Percentiles rank a stretch among this genome's conserved stretches.
Evolutionary conservation across 2,888 invertebrate genomes (phyloP).

Genomic region (Aricia artaxerxes): DNA sequence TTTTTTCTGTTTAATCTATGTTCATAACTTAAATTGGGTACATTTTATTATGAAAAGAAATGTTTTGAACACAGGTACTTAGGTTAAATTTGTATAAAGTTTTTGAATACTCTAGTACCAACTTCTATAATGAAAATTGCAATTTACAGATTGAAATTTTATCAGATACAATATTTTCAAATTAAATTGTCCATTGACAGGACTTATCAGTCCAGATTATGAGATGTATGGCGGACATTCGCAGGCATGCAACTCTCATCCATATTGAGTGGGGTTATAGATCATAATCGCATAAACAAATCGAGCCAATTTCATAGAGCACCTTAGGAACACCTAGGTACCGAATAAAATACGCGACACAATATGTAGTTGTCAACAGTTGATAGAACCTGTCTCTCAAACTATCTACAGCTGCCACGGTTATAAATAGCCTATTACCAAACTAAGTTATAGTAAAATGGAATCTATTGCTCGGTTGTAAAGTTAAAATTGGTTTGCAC

Average conservation of each 20-base stretch:
- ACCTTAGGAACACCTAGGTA: conserved; percentile 66
- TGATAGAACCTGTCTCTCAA: conserved; percentile 79
- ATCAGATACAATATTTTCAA: conserved; percentile 5
- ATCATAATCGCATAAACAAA: conserved; percentile 33
- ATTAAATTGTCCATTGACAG: conserved; percentile 11
- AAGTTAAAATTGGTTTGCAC: conserved; percentile 33
- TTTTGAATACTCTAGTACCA: no score
- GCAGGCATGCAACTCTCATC: conserved; percentile 36
- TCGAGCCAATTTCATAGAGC: conserved; percentile 61
- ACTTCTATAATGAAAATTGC: no score
- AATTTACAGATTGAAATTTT: neutral
- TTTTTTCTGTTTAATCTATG: no score
- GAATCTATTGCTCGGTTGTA: neutral
- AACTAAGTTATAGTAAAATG: conserved; percentile 12
- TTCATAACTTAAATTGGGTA: no score
- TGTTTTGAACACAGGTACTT: neutral
- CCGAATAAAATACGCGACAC: conserved; percentile 70
- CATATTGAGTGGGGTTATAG: conserved; percentile 33
- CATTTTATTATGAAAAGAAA: neutral
- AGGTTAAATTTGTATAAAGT: neutral
- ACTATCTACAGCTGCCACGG: conserved; percentile 56
- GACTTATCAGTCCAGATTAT: neutral
- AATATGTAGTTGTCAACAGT: conserved; percentile 77
- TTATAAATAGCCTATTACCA: conserved; percentile 31
- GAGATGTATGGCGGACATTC: conserved; percentile 42